phyloP scores from a whole-genome alignment of 2,888 invertebrate genomes.

The Cheilosia scutellata region DNA sequence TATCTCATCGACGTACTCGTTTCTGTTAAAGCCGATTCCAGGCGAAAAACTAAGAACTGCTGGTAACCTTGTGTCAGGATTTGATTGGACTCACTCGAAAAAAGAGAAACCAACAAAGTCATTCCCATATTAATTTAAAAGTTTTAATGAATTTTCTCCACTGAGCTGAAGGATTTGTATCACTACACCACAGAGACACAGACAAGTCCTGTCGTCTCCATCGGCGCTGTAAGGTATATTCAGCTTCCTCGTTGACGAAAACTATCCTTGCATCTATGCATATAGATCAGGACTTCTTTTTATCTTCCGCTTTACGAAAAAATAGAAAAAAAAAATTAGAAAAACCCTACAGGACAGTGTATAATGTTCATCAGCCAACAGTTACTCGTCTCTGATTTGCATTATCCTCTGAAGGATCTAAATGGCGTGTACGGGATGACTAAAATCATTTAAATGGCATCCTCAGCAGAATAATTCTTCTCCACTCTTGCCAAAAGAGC shows the following conservation, averaged over 20 bases:
- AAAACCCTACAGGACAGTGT: slow-evolving; percentile 36
- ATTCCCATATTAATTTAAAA: slow-evolving; percentile 74
- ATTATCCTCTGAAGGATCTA: slow-evolving; percentile 73
- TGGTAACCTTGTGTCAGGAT: slow-evolving; percentile 48
- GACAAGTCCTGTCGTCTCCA: slow-evolving; percentile 39
- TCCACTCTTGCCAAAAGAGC: not conserved
- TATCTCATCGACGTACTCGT: not conserved
- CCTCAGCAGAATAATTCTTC: slow-evolving; percentile 51
- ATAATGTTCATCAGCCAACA: slow-evolving; percentile 60
- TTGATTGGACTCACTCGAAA: slow-evolving; percentile 4
- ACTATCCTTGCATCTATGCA: slow-evolving; percentile 6
- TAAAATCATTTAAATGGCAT: slow-evolving; percentile 66
- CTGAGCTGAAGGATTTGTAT: slow-evolving; percentile 73
- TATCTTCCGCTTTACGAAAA: slow-evolving; percentile 25
- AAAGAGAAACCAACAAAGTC: slow-evolving; percentile 28
- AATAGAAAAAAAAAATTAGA: slow-evolving; percentile 6
- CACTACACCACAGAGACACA: slow-evolving; percentile 44
- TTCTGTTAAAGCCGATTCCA: not conserved
- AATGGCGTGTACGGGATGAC: slow-evolving; percentile 64
- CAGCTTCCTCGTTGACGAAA: slow-evolving; percentile 1
- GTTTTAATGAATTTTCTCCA: slow-evolving; percentile 73
- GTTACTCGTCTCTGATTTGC: slow-evolving; percentile 71
- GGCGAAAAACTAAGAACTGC: not conserved
- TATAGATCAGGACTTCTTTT: slow-evolving; percentile 19
- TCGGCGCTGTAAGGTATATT: slow-evolving; percentile 8